These are phyloP conservation scores for Cephonodes hylas DNA, from an alignment of 2,888 invertebrate genomes.

Conservation along the genomic window DNA sequence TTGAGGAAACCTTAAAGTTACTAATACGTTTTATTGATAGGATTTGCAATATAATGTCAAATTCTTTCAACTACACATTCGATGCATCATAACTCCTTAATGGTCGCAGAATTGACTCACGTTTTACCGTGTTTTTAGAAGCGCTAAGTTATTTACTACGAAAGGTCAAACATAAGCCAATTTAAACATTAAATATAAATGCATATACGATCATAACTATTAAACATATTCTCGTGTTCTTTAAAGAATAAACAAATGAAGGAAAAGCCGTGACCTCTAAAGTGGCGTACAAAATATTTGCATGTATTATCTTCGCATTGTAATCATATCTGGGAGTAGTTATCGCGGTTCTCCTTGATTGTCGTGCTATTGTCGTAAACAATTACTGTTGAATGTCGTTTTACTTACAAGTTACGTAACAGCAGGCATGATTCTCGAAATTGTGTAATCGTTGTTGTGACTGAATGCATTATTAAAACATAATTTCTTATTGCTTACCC, in stretches of 20 bases:
- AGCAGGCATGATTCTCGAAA: background rate
- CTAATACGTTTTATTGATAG: background rate
- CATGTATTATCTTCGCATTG: conserved; percentile 14
- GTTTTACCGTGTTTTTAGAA: background rate
- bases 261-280: conserved; percentile 12
- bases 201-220: too few species aligned
- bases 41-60: background rate
- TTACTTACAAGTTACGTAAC: background rate
- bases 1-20: too few species aligned
- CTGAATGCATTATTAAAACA: background rate
- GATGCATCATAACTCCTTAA: background rate
- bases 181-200: background rate
- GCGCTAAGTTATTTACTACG: background rate
- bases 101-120: background rate
- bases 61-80: background rate
- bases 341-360: conserved; percentile 18
- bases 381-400: conserved; percentile 7
- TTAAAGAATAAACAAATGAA: background rate
- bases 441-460: background rate
- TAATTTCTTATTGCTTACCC: background rate
- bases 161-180: background rate
- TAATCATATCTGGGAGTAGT: conserved; percentile 21
- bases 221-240: background rate
- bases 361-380: conserved; percentile 5
- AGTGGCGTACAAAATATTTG: conserved; percentile 12